phyloP scores from a whole-genome alignment of 2,888 invertebrate species.

The Margaritifera margaritifera region DNA sequence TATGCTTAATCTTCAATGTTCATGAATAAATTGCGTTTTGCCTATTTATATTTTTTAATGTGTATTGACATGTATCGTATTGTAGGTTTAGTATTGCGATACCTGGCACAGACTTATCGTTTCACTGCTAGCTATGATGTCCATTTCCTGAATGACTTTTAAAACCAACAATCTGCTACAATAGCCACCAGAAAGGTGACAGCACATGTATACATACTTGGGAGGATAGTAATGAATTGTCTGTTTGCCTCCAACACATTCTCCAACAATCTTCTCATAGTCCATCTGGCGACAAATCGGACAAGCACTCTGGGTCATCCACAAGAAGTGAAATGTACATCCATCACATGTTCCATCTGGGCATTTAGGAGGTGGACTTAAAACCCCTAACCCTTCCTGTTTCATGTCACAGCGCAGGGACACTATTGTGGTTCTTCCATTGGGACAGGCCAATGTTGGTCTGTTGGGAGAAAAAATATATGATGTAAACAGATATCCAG shows the following conservation, averaged over 20 bases:
- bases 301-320: constrained; percentile 75
- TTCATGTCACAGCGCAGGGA: constrained; percentile 76
- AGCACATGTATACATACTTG: constrained; percentile 44
- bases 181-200: neutral
- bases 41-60: no score
- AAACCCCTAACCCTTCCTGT: constrained; percentile 53
- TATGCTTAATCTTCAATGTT: no score
- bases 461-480: constrained; percentile 40
- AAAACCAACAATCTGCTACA: neutral
- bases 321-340: constrained; percentile 77
- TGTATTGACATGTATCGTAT: no score
- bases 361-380: constrained; percentile 74
- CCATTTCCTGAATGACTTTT: no score
- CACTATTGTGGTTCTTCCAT: constrained; percentile 76
- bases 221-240: constrained; percentile 74
- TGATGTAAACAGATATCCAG: neutral
- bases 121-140: no score
- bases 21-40: no score
- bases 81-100: neutral
- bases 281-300: constrained; percentile 75
- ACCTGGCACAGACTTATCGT: neutral
- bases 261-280: constrained; percentile 74
- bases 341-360: constrained; percentile 79
- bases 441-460: constrained; percentile 75
- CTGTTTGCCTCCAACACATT: constrained; percentile 76